Percentiles rank a stretch among this genome's conserved stretches.
Conservation (phyloP, 2,797 vertebrate genomes). For the Artibeus lituratus region DNA sequence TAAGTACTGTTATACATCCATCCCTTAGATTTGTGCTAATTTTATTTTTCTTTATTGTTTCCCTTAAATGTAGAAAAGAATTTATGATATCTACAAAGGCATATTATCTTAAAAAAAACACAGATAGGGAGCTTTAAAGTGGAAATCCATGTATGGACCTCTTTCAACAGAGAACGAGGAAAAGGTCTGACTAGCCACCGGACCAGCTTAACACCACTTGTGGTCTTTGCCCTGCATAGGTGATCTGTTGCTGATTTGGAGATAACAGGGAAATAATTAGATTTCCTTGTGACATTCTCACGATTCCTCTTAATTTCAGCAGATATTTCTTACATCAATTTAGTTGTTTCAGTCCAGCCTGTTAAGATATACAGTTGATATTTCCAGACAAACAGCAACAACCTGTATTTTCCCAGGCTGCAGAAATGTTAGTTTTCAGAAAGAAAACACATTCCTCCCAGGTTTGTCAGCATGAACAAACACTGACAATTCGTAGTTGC, state of each 20-base stretch:
- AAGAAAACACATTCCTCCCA: background rate
- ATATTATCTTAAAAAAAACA: background rate
- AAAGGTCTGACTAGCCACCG: background rate
- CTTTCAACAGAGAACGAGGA: background rate
- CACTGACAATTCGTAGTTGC: background rate
- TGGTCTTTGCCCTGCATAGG: background rate
- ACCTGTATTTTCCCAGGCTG: background rate
- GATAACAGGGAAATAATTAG: background rate
- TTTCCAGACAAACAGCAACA: background rate
- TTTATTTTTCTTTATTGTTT: background rate
- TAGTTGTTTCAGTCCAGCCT: background rate
- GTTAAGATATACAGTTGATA: background rate
- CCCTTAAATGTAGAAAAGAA: background rate
- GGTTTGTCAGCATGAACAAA: background rate
- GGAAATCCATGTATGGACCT: background rate
- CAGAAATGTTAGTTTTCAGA: background rate
- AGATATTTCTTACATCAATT: background rate
- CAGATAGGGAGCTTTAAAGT: background rate
- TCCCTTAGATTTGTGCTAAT: background rate
- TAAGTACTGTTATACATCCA: background rate
- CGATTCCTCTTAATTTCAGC: background rate
- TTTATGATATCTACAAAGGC: background rate
- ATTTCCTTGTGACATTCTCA: background rate
- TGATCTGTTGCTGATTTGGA: background rate
- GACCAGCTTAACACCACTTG: background rate